phyloP scores from a whole-genome alignment of 2,113 vertebrate species.

The Phrynosoma blainvillii region DNA sequence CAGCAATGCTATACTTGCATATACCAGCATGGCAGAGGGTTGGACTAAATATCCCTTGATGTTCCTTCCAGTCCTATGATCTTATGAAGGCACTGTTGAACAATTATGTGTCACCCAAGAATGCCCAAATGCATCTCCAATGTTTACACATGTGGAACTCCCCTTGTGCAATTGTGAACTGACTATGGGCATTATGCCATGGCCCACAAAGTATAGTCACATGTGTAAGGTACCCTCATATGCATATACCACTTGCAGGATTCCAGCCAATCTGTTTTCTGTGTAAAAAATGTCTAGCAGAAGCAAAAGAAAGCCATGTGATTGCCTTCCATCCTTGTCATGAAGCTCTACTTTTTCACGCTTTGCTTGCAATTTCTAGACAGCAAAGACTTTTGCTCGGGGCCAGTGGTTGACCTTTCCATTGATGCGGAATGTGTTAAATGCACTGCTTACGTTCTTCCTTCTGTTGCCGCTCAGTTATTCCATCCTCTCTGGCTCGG shows the following conservation, averaged over 20 bases:
- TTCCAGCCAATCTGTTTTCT: background rate
- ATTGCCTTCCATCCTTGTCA: background rate
- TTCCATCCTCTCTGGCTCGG: background rate
- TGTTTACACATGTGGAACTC: too few species aligned
- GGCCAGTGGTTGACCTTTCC: background rate
- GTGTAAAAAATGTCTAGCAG: background rate
- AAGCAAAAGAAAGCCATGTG: background rate
- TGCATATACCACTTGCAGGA: background rate
- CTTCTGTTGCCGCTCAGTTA: background rate
- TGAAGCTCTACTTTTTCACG: background rate
- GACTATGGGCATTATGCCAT: too few species aligned
- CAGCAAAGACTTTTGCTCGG: background rate
- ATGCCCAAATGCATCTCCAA: too few species aligned
- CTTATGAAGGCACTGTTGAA: too few species aligned
- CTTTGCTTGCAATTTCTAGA: constrained; percentile 3
- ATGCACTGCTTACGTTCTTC: background rate
- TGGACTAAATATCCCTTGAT: too few species aligned
- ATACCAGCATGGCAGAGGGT: too few species aligned
- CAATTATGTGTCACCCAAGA: too few species aligned
- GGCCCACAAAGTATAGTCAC: background rate
- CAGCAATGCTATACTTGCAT: too few species aligned
- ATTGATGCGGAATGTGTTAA: background rate
- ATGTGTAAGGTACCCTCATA: background rate
- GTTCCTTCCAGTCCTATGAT: too few species aligned
- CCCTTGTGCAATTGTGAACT: too few species aligned